These are phyloP conservation scores for Nasonia longicornis DNA, from an alignment of 1,140 invertebrate genomes.

Conservation along the genomic window DNA sequence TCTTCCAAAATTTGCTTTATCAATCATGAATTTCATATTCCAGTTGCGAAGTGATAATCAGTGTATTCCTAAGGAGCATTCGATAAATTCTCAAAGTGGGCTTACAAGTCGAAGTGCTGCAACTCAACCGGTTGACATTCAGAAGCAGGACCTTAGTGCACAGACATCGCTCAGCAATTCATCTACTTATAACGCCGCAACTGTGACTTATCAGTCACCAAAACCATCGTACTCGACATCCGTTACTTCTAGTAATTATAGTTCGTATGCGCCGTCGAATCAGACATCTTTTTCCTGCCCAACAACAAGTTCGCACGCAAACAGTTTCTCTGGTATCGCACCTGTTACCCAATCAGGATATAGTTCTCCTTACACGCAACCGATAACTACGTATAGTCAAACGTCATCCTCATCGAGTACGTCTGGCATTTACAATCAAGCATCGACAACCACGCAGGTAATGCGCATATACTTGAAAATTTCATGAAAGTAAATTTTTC, in stretches of 20 bases:
- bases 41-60: constrained; percentile 60
- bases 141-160: constrained; percentile 61
- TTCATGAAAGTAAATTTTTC: constrained; percentile 26
- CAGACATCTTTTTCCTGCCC: constrained; percentile 60
- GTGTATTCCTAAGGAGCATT: constrained; percentile 57
- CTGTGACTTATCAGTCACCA: constrained; percentile 61
- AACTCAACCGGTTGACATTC: constrained; percentile 58
- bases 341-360: constrained; percentile 63
- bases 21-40: constrained; percentile 15
- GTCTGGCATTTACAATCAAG: constrained; percentile 62
- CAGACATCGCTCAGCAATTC: constrained; percentile 62
- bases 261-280: constrained; percentile 60
- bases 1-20: constrained; percentile 2
- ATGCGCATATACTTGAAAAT: not conserved
- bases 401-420: constrained; percentile 60
- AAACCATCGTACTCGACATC: constrained; percentile 63
- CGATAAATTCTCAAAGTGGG: constrained; percentile 58
- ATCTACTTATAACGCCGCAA: constrained; percentile 53
- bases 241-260: constrained; percentile 60
- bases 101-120: constrained; percentile 55
- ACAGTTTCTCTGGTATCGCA: constrained; percentile 61
- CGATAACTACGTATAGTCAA: constrained; percentile 63
- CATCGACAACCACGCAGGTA: constrained; percentile 63
- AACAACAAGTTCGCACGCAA: constrained; percentile 60
- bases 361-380: constrained; percentile 64